A percentile compares a stretch with the other conserved stretches of the same genome.
These are phyloP conservation scores for Drosophila serrata DNA, from an alignment of 1,140 invertebrate species.

Conservation along the genomic window DNA sequence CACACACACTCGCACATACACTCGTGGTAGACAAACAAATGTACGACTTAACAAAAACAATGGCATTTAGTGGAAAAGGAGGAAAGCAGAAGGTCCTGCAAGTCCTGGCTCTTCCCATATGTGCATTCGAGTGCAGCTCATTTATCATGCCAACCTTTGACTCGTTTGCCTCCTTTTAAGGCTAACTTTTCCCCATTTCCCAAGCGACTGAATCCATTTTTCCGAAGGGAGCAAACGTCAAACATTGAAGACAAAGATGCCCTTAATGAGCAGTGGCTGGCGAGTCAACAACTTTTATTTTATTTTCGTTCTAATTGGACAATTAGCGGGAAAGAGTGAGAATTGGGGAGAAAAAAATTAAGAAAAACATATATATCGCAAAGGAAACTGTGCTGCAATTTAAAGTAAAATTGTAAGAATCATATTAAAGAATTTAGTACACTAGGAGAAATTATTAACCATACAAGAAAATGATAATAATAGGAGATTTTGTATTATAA, in stretches of 20 bases:
- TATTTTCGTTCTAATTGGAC: conserved; percentile 42
- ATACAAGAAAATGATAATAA: background rate
- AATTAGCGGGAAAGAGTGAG: conserved; percentile 7
- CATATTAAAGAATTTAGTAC: background rate
- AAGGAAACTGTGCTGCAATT: background rate
- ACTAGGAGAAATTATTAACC: background rate
- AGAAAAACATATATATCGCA: background rate
- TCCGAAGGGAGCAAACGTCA: background rate
- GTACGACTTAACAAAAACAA: conserved; percentile 4
- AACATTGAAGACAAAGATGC: conserved; percentile 20
- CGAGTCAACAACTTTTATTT: conserved; percentile 34
- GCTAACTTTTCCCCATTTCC: conserved; percentile 22
- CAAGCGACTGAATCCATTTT: conserved; percentile 18
- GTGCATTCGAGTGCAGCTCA: conserved; percentile 57
- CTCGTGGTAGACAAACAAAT: conserved; percentile 32
- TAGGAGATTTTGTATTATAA: background rate
- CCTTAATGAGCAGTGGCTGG: conserved; percentile 40
- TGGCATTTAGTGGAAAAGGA: conserved; percentile 13
- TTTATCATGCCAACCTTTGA: conserved; percentile 56
- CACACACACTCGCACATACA: background rate
- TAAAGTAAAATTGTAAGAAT: background rate
- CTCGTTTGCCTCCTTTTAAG: background rate
- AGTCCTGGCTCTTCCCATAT: conserved; percentile 11
- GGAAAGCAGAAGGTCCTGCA: background rate
- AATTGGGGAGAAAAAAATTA: no score